A percentile compares a stretch with the other conserved stretches of the same genome.
phyloP scores from a whole-genome alignment of 2,113 vertebrate species.

The Argyrosomus japonicus region DNA sequence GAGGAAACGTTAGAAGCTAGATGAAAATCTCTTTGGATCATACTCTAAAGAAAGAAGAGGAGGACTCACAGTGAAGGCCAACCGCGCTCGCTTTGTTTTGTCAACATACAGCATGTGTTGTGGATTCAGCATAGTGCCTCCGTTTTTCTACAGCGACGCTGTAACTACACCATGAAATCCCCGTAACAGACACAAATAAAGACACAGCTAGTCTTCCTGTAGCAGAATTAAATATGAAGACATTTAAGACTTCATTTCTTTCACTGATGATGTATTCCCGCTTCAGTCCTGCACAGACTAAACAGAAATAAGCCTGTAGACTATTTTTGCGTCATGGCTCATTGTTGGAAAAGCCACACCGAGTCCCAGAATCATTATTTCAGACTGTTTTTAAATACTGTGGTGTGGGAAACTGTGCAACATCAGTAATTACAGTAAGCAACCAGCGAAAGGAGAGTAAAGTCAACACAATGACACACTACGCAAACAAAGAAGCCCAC shows the following conservation, averaged over 20 bases:
- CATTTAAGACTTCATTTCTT: neutral
- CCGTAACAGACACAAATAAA: neutral
- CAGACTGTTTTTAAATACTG: constrained; percentile 41
- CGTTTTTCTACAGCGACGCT: neutral
- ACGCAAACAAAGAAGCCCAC: constrained; percentile 45
- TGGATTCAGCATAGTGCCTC: constrained; percentile 6
- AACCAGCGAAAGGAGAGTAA: constrained; percentile 27
- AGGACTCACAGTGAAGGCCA: neutral
- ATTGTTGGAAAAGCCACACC: constrained; percentile 25
- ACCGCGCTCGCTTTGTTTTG: constrained; percentile 19
- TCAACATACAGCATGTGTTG: constrained; percentile 42
- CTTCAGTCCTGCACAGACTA: constrained; percentile 1
- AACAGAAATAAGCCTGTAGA: constrained; percentile 6
- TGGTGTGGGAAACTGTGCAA: constrained; percentile 43
- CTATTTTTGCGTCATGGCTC: constrained; percentile 7
- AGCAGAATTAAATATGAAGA: neutral
- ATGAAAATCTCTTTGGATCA: neutral
- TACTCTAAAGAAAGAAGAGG: neutral
- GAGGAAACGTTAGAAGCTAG: neutral
- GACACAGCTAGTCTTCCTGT: neutral
- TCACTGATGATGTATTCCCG: neutral
- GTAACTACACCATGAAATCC: neutral
- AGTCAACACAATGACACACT: constrained; percentile 40
- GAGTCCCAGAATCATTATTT: constrained; percentile 37
- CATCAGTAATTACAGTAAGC: constrained; percentile 55